Evolutionary conservation across 2,888 invertebrate species (phyloP).

Genomic region (Trisateles emortualis): DNA sequence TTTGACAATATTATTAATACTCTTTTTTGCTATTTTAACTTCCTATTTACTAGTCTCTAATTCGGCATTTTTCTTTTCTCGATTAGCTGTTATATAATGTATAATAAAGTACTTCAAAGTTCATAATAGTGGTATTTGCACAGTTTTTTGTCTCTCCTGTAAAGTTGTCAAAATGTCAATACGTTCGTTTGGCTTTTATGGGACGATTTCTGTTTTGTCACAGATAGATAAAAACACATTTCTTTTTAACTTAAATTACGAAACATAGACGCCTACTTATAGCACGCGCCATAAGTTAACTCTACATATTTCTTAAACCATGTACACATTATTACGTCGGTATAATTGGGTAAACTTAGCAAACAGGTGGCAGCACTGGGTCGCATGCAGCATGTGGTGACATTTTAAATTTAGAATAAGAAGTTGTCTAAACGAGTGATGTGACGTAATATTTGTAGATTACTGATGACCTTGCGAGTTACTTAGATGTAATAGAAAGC

Average conservation of each 20-base stretch:
- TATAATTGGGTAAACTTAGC: conserved; percentile 54
- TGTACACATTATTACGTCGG: conserved; percentile 45
- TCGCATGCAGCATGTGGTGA: conserved; percentile 59
- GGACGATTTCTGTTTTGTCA: too few relatives aligned
- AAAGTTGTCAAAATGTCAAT: too few relatives aligned
- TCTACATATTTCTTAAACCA: conserved; percentile 47
- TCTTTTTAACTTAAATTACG: conserved; percentile 13
- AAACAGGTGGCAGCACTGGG: conserved; percentile 52
- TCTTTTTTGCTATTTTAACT: too few relatives aligned
- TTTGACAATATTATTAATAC: too few relatives aligned
- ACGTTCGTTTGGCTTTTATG: too few relatives aligned
- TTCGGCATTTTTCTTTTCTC: too few relatives aligned
- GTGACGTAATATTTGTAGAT: conserved; percentile 18
- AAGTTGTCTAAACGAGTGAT: conserved; percentile 26
- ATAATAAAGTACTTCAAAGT: too few relatives aligned
- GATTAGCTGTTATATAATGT: too few relatives aligned
- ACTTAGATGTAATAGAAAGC: conserved; percentile 14
- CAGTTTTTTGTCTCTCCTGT: too few relatives aligned
- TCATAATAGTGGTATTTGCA: too few relatives aligned
- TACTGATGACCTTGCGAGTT: conserved; percentile 22
- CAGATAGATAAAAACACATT: conserved; percentile 1
- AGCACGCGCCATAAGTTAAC: conserved; percentile 44
- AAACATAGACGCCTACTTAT: conserved; percentile 43
- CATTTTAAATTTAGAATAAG: conserved; percentile 48
- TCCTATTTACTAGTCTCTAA: too few relatives aligned